Evolutionary conservation across 2,888 invertebrate genomes (phyloP), one percentile per base, ranked within the genome.

Genomic region (Micoletzkya japonica): DNA sequence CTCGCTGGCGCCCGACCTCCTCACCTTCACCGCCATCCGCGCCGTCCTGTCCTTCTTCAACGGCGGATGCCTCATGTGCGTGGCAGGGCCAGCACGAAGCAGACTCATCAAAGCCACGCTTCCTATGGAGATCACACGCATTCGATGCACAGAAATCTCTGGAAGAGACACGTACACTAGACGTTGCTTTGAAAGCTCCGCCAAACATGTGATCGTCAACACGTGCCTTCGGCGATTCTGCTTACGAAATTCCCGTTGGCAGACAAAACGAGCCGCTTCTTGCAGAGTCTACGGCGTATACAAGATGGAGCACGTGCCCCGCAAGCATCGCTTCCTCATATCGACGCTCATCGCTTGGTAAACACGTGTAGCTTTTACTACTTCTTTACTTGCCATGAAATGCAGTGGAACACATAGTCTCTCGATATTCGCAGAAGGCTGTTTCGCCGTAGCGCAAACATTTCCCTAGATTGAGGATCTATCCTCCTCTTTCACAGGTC

Each of bases 271-370:
- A 57, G 30, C 14, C 57, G 32, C 6, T 28, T 24, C 28, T 66
- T 74, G 63, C 39, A 76, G 81, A 44, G 78, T 77, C 4, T 77
- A 75, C 59, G 72, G 75, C 24, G 81, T 81, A 6, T 81, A 77
- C 70, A 72, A 76, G 63, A 81, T 82, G 59, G 84, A 84, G 60
- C 81, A 83, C 64, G 72, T 82, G 10, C 83, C 83, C 14, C 78
- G 79, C 24, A 76, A 78, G 39, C 78, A 84, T 73, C 77, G 84
- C 10, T 80, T 84, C 66, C 78, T 79, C 77, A 77, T 84, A 36
- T 73, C 78, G 7, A 79, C 81, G 1, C 72, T 84, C 50, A 79
- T 83, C 60, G 77, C 74, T n/a, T 54, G 57, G 67, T 67, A 34
- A 52, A 26, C 52, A 50, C 4, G 14, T n/a, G n/a, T 52, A 24